Evolutionary conservation across 2,113 vertebrate genomes (phyloP).

Genomic region (Pterocles gutturalis): DNA sequence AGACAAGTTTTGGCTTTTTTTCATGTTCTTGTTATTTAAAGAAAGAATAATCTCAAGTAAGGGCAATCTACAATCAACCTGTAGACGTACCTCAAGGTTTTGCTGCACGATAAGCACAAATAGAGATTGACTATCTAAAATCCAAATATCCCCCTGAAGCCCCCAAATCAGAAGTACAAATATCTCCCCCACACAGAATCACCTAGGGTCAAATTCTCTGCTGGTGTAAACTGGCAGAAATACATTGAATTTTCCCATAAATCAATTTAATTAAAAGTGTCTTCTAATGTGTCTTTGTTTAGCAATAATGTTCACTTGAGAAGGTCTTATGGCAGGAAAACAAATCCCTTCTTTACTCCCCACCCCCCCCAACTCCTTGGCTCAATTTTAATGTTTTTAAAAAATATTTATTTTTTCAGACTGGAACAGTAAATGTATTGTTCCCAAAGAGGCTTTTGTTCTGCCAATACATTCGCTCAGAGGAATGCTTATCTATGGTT

Average conservation of each 20-base stretch:
- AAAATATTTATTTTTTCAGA: conserved; percentile 7
- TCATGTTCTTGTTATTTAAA: background rate
- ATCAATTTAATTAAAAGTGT: conserved; percentile 64
- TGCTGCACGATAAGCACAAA: background rate
- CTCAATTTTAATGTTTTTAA: background rate
- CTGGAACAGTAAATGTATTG: background rate
- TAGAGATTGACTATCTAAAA: conserved; percentile 6
- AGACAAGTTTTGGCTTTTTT: background rate
- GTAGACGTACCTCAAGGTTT: background rate
- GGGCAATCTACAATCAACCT: background rate
- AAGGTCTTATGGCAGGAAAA: conserved; percentile 42
- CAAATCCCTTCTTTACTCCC: background rate
- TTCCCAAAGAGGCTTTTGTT: conserved; percentile 27
- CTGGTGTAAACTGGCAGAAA: conserved; percentile 51
- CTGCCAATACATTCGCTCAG: background rate
- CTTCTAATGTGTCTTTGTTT: conserved; percentile 43
- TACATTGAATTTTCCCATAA: conserved; percentile 34
- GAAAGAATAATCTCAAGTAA: background rate
- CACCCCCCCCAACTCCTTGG: background rate
- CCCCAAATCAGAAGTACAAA: background rate
- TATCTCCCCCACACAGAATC: background rate
- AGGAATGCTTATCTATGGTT: background rate
- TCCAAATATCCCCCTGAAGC: background rate
- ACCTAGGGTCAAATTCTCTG: conserved; percentile 32
- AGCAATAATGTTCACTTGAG: conserved; percentile 39